phyloP scores from a whole-genome alignment of 2,797 vertebrate genomes.

The Sphenopsis melanotis region DNA sequence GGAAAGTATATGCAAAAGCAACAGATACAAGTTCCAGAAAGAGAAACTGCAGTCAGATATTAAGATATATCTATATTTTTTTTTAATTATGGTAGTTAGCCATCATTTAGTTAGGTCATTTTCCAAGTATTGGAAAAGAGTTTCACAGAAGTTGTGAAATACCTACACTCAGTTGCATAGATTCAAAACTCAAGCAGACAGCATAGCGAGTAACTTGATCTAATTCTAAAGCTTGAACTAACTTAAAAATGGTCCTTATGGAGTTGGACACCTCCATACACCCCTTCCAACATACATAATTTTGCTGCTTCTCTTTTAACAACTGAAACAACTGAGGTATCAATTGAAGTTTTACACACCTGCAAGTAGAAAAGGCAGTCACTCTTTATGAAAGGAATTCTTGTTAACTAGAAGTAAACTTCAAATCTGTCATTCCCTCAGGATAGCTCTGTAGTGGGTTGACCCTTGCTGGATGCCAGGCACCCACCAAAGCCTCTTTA shows the following conservation, averaged over 20 bases:
- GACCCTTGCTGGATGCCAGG: neutral
- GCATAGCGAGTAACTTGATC: neutral
- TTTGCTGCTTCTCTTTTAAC: neutral
- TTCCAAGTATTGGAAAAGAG: neutral
- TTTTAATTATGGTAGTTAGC: rapidly evolving
- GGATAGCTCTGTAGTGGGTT: neutral
- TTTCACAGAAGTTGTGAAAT: neutral
- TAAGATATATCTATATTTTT: neutral
- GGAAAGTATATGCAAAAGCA: neutral
- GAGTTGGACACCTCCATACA: neutral
- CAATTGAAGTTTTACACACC: rapidly evolving
- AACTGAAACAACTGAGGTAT: neutral
- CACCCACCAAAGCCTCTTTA: neutral
- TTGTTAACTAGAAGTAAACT: neutral
- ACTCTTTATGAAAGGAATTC: neutral
- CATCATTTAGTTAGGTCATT: too few species aligned
- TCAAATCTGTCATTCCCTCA: neutral
- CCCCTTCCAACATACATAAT: rapidly evolving
- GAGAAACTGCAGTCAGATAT: neutral
- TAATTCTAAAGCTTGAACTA: neutral
- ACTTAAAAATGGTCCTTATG: neutral
- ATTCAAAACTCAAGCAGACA: neutral
- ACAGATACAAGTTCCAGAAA: neutral
- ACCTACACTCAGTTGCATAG: too few species aligned
- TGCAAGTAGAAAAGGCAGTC: neutral